Conservation (phyloP, 37 sponge, comb jelly and placozoan genomes). For the Eunapius fragilis region DNA sequence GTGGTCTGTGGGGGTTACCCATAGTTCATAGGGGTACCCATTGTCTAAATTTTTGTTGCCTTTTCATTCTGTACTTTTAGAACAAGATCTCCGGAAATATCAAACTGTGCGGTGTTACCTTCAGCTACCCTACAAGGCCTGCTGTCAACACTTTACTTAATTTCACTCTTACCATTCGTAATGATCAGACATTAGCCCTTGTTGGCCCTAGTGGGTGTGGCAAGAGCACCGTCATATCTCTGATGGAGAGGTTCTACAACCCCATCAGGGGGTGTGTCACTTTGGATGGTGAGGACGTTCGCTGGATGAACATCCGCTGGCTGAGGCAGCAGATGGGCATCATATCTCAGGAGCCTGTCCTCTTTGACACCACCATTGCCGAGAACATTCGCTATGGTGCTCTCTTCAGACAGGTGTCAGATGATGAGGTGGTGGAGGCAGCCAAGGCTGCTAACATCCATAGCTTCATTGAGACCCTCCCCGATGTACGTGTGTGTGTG, state of each 20-base stretch:
- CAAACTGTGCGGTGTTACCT: constrained; percentile 69
- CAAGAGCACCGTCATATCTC: constrained; percentile 95
- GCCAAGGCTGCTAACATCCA: constrained; percentile 97
- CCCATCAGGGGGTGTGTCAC: constrained; percentile 58
- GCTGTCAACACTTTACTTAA: constrained; percentile 81
- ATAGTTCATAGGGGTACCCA: too few relatives aligned
- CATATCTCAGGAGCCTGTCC: constrained; percentile 93
- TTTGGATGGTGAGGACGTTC: constrained; percentile 69
- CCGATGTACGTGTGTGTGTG: constrained; percentile 66
- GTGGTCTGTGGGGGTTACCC: too few relatives aligned
- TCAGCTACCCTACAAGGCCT: constrained; percentile 92
- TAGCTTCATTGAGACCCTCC: constrained; percentile 87
- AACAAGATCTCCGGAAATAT: constrained; percentile 54
- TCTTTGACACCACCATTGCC: constrained; percentile 91
- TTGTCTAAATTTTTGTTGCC: neutral
- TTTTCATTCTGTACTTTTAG: constrained; percentile 8
- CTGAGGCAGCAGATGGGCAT: constrained; percentile 90
- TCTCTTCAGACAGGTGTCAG: constrained; percentile 76
- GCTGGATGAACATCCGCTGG: constrained; percentile 82
- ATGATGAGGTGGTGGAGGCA: constrained; percentile 88
- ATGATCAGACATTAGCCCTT: constrained; percentile 93
- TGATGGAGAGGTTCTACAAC: constrained; percentile 96
- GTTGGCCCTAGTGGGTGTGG: constrained; percentile 99
- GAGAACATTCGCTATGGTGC: constrained; percentile 98
- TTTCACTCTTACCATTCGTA: constrained; percentile 56